phyloP scores from a whole-genome alignment of 1,140 invertebrate species.

The Musca vetustissima region DNA sequence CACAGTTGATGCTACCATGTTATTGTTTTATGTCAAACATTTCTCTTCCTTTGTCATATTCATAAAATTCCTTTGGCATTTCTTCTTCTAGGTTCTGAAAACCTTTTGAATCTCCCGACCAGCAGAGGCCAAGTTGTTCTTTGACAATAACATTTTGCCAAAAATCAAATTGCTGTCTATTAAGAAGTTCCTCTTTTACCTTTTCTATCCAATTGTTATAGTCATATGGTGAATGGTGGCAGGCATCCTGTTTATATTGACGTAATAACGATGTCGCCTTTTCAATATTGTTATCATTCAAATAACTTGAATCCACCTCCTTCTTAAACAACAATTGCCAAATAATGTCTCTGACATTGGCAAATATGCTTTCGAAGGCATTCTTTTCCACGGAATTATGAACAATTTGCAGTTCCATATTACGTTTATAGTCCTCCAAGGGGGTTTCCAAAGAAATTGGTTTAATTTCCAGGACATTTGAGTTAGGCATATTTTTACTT shows the following conservation, averaged over 20 bases:
- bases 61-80: constrained; percentile 41
- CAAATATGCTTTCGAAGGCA: neutral
- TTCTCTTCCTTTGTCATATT: constrained; percentile 28
- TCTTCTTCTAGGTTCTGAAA: constrained; percentile 41
- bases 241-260: constrained; percentile 35
- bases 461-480: neutral
- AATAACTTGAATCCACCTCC: neutral
- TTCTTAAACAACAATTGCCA: constrained; percentile 8
- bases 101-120: constrained; percentile 38
- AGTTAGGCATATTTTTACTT: neutral
- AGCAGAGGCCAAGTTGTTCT: constrained; percentile 39
- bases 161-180: constrained; percentile 32
- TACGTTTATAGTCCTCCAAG: constrained; percentile 13
- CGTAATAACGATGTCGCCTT: constrained; percentile 33
- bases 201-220: constrained; percentile 43
- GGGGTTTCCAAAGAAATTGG: constrained; percentile 8
- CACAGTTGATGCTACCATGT: too few relatives aligned
- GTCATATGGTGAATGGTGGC: constrained; percentile 39
- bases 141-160: constrained; percentile 39
- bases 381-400: neutral
- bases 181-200: constrained; percentile 30
- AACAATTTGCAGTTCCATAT: constrained; percentile 3
- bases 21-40: too few relatives aligned
- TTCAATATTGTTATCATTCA: constrained; percentile 26
- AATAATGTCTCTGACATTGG: neutral